phyloP scores from a whole-genome alignment of 1,140 invertebrate genomes.

The Bicyclus anynana region DNA sequence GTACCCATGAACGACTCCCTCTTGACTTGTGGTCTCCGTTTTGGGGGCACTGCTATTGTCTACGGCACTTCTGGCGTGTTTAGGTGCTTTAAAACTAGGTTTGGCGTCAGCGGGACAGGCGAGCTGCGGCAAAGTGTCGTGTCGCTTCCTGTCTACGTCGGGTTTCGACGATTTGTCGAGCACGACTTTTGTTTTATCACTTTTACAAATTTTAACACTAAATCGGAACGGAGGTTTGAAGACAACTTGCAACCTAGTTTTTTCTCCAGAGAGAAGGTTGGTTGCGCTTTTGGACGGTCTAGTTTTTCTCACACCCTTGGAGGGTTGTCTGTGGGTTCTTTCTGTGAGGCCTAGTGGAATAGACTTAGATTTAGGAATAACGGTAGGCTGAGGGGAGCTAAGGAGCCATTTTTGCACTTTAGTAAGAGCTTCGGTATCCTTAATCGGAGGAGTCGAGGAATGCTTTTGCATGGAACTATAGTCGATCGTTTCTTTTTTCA shows the following conservation, averaged over 20 bases:
- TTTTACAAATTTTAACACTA: slow-evolving; percentile 87
- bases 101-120: slow-evolving; percentile 42
- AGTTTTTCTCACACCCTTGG: slow-evolving; percentile 63
- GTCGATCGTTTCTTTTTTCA: slow-evolving; percentile 86
- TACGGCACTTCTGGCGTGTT: slow-evolving; percentile 38
- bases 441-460: slow-evolving; percentile 47
- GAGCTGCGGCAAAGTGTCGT: slow-evolving; percentile 43
- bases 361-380: slow-evolving; percentile 84
- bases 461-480: slow-evolving; percentile 84
- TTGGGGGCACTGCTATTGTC: slow-evolving; percentile 34
- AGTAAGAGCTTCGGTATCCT: slow-evolving; percentile 84
- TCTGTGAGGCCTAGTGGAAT: slow-evolving; percentile 81
- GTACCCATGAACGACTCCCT: slow-evolving; percentile 48
- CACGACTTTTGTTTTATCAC: slow-evolving; percentile 74
- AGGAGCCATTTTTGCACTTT: slow-evolving; percentile 92
- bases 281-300: slow-evolving; percentile 74
- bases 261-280: slow-evolving; percentile 75
- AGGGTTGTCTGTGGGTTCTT: slow-evolving; percentile 55
- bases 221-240: slow-evolving; percentile 92
- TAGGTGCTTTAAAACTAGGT: slow-evolving; percentile 43
- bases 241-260: slow-evolving; percentile 87
- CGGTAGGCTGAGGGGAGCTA: slow-evolving; percentile 80
- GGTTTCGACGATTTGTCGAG: slow-evolving; percentile 72
- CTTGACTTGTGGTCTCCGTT: slow-evolving; percentile 34
- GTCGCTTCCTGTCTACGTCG: slow-evolving; percentile 63